phyloP scores from a whole-genome alignment of 2,113 vertebrate species.

The Brevimyrus niger region DNA sequence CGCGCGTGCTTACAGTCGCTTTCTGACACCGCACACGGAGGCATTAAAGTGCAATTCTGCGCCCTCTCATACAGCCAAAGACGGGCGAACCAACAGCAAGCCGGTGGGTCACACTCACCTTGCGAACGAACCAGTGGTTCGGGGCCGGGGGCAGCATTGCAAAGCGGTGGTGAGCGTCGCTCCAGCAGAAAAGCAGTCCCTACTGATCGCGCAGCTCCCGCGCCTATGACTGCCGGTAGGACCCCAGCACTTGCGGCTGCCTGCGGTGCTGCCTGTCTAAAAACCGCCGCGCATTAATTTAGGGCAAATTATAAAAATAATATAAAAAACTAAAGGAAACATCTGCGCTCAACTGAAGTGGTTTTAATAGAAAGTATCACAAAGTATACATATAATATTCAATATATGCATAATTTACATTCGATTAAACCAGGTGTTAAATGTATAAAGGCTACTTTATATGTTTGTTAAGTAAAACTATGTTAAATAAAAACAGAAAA shows the following conservation, averaged over 20 bases:
- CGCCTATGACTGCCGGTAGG: slow-evolving; percentile 53
- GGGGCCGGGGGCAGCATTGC: slow-evolving; percentile 52
- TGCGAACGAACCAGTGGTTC: slow-evolving; percentile 60
- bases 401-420: background rate
- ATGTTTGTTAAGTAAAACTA: too few species aligned
- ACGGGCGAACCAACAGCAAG: background rate
- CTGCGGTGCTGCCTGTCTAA: slow-evolving; percentile 40
- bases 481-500: background rate
- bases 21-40: background rate
- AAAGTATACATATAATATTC: background rate
- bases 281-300: background rate
- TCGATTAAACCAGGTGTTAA: background rate
- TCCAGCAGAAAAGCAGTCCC: slow-evolving; percentile 19
- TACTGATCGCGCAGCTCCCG: slow-evolving; percentile 53
- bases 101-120: slow-evolving; percentile 48
- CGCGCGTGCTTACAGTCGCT: too few species aligned
- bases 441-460: background rate
- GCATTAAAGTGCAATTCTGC: background rate
- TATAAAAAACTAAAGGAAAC: background rate
- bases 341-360: background rate
- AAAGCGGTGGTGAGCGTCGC: background rate
- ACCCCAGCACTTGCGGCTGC: slow-evolving; percentile 32
- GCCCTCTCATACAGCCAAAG: background rate
- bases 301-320: background rate
- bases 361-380: background rate